phyloP scores from a whole-genome alignment of 2,797 vertebrate species.

The Ciconia nigra region DNA sequence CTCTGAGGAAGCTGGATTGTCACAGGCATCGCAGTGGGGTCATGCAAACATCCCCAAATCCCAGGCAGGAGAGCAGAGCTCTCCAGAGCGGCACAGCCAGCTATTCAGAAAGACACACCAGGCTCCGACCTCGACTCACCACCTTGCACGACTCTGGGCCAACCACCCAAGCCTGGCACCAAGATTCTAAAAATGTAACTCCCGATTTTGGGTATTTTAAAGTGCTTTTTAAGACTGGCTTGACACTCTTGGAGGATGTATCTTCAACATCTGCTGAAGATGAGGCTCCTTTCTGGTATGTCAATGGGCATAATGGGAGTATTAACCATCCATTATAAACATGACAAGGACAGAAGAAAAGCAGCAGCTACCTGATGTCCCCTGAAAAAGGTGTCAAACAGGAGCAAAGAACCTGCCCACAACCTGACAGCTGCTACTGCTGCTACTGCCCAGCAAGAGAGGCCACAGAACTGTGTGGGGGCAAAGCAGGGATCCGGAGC shows the following conservation, averaged over 20 bases:
- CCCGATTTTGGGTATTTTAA: background rate
- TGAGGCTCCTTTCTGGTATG: background rate
- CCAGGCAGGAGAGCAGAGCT: background rate
- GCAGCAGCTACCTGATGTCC: background rate
- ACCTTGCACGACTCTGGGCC: background rate
- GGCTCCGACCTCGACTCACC: accelerated
- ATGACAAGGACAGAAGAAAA: background rate
- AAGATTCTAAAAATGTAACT: background rate
- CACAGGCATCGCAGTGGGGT: accelerated
- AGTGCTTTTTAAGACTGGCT: background rate
- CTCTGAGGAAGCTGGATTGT: background rate
- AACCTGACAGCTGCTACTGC: background rate
- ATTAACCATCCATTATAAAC: background rate
- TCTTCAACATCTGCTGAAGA: background rate
- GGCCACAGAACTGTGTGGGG: accelerated
- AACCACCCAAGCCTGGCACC: background rate
- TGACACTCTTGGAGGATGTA: background rate
- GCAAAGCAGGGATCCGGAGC: accelerated
- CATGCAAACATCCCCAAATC: background rate
- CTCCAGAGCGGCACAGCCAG: accelerated
- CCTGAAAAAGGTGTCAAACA: background rate
- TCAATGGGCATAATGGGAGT: background rate
- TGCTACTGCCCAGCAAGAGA: background rate
- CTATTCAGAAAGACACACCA: background rate
- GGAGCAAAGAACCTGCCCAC: background rate